Base-by-base conservation (phyloP, 2,113 vertebrate genomes). In the Centropus unirufus region DNA sequence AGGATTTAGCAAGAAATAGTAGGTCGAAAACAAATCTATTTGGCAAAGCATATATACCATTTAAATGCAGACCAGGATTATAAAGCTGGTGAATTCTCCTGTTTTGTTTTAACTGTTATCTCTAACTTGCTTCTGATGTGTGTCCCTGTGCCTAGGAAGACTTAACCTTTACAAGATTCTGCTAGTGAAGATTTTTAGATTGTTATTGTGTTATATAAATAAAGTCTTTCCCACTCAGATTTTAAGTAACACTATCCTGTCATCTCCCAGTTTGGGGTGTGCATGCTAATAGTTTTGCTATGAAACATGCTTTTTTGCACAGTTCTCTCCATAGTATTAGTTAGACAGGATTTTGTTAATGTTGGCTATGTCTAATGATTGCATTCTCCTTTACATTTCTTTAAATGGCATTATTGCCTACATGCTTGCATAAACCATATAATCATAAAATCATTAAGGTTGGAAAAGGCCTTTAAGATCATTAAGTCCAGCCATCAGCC, bases 261-360 rank as follows among this genome's bases (percentile, higher is more conserved):
- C 0, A 55, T 55, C 11, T 51, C 16, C 16, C 19, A 61, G 0
- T 84, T 39, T 78, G 15, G 44, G 6, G 2, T 63, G 52, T 57
- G 16, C 13, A 14, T 14, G 11, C 9, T 44, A 44, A 29, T 7
- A 12, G 2, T 64, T 93, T 89, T 91, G 11, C 44, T 85, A 32
- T 5, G 44, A 72, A 91, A 16, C 6, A 32, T 2, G 5, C 3
- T 6, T 46, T 72, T 6, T 46, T 83, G 20, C 26, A 34, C 8
- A 49, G 8, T 63, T 7, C 12, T 54, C 39, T 68, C 27, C 7
- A 10, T 9, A 59, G 10, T 23, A 34, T 54, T 54, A 39, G 5
- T 52, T 69, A 76, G 24, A 36, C 6, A 68, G 14, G 32, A 19
- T 20, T 81, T 74, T 15, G 6, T 42, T 73, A 36, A 39, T 12